phyloP scores from a whole-genome alignment of 2,113 vertebrate species.

The Mustela lutreola region DNA sequence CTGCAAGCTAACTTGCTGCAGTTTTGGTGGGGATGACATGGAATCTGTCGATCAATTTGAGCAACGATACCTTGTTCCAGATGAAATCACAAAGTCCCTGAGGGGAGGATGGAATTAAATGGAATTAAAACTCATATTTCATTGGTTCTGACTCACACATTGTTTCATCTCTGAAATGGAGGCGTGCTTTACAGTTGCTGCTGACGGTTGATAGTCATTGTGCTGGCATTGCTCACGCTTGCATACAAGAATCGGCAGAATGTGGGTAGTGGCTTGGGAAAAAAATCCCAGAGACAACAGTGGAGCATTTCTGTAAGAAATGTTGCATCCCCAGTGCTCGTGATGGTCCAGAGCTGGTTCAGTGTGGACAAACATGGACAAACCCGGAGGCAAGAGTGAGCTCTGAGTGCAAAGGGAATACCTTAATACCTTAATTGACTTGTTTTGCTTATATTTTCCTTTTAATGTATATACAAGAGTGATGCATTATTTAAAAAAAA shows the following conservation, averaged over 20 bases:
- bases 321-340: fast-evolving
- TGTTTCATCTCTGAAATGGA: neutral
- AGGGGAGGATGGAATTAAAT: neutral
- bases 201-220: neutral
- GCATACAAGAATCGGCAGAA: neutral
- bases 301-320: neutral
- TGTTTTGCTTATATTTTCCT: neutral
- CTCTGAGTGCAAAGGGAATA: neutral
- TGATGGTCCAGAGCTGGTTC: fast-evolving
- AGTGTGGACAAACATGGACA: fast-evolving
- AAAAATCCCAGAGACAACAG: neutral
- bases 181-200: neutral
- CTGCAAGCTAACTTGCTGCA: neutral
- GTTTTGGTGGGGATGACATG: too few species aligned
- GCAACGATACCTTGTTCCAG: neutral
- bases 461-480: too few species aligned
- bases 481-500: neutral
- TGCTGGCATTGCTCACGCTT: neutral
- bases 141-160: neutral
- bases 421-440: neutral
- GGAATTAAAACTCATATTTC: neutral
- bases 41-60: neutral
- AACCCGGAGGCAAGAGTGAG: fast-evolving
- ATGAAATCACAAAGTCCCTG: neutral
- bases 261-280: neutral